phyloP scores from a whole-genome alignment of 2,113 vertebrate species.

The Caranx ignobilis region DNA sequence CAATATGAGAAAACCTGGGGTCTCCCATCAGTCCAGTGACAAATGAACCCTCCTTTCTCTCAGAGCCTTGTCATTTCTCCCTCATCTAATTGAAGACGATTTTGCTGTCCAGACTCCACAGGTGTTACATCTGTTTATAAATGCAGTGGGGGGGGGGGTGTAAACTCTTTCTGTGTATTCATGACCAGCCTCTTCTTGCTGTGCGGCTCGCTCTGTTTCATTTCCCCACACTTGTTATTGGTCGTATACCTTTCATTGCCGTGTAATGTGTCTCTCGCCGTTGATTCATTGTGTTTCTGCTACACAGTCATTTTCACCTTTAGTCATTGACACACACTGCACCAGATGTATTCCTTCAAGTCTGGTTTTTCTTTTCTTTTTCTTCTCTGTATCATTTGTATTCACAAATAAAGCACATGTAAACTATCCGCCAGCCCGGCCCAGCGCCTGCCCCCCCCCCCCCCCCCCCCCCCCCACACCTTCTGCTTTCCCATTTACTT shows the following conservation, averaged over 20 bases:
- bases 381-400: neutral
- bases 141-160: neutral
- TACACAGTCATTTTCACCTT: neutral
- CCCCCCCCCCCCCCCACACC: too few species aligned
- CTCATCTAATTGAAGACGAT: neutral
- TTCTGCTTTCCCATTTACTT: neutral
- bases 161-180: neutral
- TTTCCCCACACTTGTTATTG: neutral
- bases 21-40: neutral
- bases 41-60: neutral
- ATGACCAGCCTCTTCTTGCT: neutral
- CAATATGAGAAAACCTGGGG: too few species aligned
- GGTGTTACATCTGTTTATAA: too few species aligned
- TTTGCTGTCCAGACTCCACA: too few species aligned
- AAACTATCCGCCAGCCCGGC: neutral
- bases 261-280: conserved; percentile 3
- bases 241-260: neutral
- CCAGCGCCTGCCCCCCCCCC: neutral
- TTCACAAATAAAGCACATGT: neutral
- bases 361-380: neutral
- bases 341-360: neutral
- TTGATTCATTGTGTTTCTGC: neutral
- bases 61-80: conserved; percentile 2
- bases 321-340: conserved; percentile 8
- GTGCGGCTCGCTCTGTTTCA: neutral